These are phyloP conservation scores for Salvelinus fontinalis DNA, from an alignment of 2,113 vertebrate species.

Conservation along the genomic window DNA sequence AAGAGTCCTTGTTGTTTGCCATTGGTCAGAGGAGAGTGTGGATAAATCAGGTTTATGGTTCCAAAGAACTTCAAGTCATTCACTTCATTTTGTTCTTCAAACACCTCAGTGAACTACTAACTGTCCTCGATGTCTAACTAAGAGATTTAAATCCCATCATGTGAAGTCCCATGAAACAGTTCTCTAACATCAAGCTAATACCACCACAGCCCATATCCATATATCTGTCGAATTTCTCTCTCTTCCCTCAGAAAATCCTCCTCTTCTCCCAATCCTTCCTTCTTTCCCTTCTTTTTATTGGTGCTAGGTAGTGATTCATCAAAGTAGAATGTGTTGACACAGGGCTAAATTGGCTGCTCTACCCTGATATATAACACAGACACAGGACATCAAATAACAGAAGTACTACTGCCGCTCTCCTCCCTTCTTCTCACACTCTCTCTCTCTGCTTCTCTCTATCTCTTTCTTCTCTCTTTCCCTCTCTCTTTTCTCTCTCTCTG, in stretches of 20 bases:
- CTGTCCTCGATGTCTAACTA: conserved; percentile 14
- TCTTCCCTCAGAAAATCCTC: conserved; percentile 49
- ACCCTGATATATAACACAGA: conserved; percentile 73
- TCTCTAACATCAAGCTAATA: conserved; percentile 58
- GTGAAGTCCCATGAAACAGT: conserved; percentile 59
- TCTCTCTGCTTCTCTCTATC: too few species aligned
- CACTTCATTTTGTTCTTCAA: too few species aligned
- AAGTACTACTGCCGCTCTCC: conserved; percentile 48
- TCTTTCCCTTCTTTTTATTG: conserved; percentile 44
- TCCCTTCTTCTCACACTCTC: conserved; percentile 1
- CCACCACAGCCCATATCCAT: conserved; percentile 57
- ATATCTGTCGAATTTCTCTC: conserved; percentile 66
- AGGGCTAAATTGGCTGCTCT: conserved; percentile 70
- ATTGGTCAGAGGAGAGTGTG: too few species aligned
- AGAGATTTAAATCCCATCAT: conserved; percentile 38
- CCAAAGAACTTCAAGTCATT: too few species aligned
- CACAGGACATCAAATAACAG: conserved; percentile 40
- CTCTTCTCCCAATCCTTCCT: conserved; percentile 56
- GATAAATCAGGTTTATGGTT: too few species aligned
- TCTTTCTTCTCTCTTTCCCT: too few species aligned
- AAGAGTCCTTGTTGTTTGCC: too few species aligned
- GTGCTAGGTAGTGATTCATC: conserved; percentile 68
- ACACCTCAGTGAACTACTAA: neutral
- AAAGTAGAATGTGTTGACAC: conserved; percentile 62
- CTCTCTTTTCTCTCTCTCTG: too few species aligned